phyloP scores from a whole-genome alignment of 23 tunicate species.

The Trididemnum clinides region DNA sequence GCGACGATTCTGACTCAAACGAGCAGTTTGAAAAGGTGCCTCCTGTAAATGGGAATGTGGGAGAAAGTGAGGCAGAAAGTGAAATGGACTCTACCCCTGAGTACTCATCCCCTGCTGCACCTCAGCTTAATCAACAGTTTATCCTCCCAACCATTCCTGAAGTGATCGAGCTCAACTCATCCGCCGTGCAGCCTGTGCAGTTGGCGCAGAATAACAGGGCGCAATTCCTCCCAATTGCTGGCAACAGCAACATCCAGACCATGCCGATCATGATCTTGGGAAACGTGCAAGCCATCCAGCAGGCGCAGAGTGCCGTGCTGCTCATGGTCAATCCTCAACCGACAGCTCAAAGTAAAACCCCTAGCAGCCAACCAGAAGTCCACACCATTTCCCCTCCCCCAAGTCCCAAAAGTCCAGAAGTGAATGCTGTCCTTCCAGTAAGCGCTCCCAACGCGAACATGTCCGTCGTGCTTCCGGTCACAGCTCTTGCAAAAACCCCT shows the following conservation, averaged over 20 bases:
- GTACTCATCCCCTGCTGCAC: neutral
- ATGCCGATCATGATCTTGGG: conserved; percentile 98
- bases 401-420: neutral
- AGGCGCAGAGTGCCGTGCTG: conserved; percentile 75
- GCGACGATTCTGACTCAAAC: neutral
- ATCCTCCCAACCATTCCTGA: conserved; percentile 61
- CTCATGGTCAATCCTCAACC: conserved; percentile 77
- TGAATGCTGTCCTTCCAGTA: neutral
- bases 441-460: neutral
- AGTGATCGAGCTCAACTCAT: conserved; percentile 39
- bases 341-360: neutral
- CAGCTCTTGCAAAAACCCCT: neutral
- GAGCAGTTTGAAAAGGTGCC: neutral
- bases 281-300: conserved; percentile 70
- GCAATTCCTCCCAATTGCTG: conserved; percentile 75
- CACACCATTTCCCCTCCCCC: conserved; percentile 21
- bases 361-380: neutral
- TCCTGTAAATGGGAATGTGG: neutral
- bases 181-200: conserved; percentile 49
- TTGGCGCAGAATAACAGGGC: conserved; percentile 31
- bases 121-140: neutral
- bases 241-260: conserved; percentile 78
- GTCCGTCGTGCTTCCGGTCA: neutral
- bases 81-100: neutral
- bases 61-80: neutral